Evolutionary conservation across 2,797 vertebrate genomes (phyloP), one percentile per base, ranked within the genome.

Genomic region (Nasua narica): DNA sequence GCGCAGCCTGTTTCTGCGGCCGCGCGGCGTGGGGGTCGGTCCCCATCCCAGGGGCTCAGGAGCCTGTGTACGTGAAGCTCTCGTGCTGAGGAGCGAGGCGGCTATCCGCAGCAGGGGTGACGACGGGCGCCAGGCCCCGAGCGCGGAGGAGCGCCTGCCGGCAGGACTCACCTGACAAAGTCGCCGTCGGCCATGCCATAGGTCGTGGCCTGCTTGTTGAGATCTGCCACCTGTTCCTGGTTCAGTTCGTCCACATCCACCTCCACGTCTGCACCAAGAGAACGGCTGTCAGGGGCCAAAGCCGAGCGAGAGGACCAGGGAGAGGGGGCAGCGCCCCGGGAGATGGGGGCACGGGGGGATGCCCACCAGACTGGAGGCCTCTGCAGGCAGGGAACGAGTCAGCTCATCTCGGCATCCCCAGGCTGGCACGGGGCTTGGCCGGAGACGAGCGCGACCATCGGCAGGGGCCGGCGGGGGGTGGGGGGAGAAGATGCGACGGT

Each of bases 111-210:
- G 18, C 7, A 65, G 1, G 40, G 27, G 3, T 1, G 60, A 27
- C 0, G 16, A 40, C 3, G 9, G 35, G 60, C 4, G 10, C 37
- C n/a, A 29, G 14, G 11, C 18, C 85, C 50, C 32, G 11, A 4
- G 18, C 0, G 2, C 2, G 25, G 21, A 50, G 32, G 8, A 4
- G 23, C 0, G 29, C 8, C 29, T 2, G 67, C n/a, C 32, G 23
- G n/a, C 4, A 23, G 40, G 69, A 40, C 98, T 93, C 94, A 99
- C 99, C 99, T 99, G 95, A 99, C 99, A 69, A 99, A 99, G 97
- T 99, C 99, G 0, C 99, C 99, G 2, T 99, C 99, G 0, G 99
- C 99, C 99, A 99, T 99, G 92, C 99, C 99, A 0, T 99, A 99
- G 0, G 99, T 99, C 0, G 99, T 99, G 0, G 99, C 99, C 97